Evolutionary conservation across 2,888 invertebrate species (phyloP), one percentile per base, ranked within the genome.

Genomic region (Macrosoma leucophasiata): DNA sequence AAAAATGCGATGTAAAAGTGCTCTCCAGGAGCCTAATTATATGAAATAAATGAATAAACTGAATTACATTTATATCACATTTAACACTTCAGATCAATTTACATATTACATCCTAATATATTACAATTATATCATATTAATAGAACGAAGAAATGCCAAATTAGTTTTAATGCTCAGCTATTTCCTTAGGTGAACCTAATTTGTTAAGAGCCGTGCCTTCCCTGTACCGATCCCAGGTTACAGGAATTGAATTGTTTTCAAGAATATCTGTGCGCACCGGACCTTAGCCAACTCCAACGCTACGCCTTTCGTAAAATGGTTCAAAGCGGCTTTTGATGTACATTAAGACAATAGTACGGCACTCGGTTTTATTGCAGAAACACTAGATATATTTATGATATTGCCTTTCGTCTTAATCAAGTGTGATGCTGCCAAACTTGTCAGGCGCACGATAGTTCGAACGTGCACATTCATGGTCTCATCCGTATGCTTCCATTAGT

Each of bases 251-350:
- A n/a, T n/a, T n/a, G 15, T 41, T 29, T 1, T 12, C 14, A n/a
- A 23, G 6, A 2, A 43, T 33, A 10, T 48, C 41, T 0, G 48
- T 45, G 19, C 35, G 36, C 2, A 48, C 48, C 0, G 48, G 46
- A 4, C 50, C 48, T n/a, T 46, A 35, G 86, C 87, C 9, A 89
- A 62, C 11, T 33, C 33, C 6, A 13, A 1, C 3, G 33, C 33
- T 18, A 13, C n/a, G n/a, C 22, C 33, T 10, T 3, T 8, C 9
- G 28, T 28, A 13, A 33, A 33, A 10, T 23, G 27, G 3, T 28
- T 18, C 2, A 33, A 3, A 5, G 6, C 33, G 1, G 33, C 33
- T n/a, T 33, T 33, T 10, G 33, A 33, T 6, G 5, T 5, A 4
- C 18, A 8, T 9, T 33, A 33, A 5, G 13, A 8, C 2, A 12